phyloP scores from a whole-genome alignment of 2,113 vertebrate genomes.

The Arizona elegans region DNA sequence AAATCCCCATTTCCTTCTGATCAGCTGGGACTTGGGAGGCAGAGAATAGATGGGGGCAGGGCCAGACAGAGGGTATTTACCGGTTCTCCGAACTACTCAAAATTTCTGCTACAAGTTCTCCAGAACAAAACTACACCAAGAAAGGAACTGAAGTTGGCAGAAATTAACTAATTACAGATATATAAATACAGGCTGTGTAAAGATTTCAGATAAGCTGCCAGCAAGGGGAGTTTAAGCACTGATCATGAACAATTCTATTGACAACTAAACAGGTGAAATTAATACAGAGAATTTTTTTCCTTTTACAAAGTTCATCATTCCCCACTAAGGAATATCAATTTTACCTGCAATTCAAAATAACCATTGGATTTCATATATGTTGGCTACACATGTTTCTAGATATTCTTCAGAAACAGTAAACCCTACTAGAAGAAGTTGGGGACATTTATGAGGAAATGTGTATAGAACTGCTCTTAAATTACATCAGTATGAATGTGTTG shows the following conservation, averaged over 20 bases:
- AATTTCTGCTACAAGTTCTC: no score
- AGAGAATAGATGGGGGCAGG: no score
- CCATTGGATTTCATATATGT: neutral
- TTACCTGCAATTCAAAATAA: neutral
- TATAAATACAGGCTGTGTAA: neutral
- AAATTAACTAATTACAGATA: neutral
- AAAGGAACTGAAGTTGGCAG: neutral
- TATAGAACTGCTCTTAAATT: neutral
- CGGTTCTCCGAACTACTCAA: no score
- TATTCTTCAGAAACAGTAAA: neutral
- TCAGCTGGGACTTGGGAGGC: no score
- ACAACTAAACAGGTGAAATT: neutral
- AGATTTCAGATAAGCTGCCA: neutral
- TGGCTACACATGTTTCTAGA: neutral
- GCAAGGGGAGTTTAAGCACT: neutral
- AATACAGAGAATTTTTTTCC: neutral
- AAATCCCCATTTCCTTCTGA: no score
- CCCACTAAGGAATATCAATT: constrained; percentile 49
- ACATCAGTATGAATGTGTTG: neutral
- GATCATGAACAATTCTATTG: neutral
- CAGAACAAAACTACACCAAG: no score
- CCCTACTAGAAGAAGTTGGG: neutral
- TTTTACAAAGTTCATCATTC: neutral
- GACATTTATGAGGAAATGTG: neutral
- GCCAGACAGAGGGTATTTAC: no score